These are phyloP conservation scores for Poeciliopsis turneri DNA, from an alignment of 2,797 vertebrate species.

Conservation along the genomic window DNA sequence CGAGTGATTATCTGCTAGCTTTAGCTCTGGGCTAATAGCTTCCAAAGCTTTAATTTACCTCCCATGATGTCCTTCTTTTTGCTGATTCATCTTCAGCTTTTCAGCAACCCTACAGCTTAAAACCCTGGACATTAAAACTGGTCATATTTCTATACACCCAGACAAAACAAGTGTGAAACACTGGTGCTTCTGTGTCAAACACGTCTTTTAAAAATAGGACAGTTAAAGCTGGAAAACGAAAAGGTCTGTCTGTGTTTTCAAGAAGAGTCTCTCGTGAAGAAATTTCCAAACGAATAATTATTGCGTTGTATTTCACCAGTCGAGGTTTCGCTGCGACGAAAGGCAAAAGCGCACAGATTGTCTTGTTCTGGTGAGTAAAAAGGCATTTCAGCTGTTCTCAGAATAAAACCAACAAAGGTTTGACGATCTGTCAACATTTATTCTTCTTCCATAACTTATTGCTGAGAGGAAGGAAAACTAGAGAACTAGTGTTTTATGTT, in stretches of 20 bases:
- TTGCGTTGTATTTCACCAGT: background rate
- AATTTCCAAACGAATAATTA: background rate
- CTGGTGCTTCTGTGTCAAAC: background rate
- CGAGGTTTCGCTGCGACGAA: background rate
- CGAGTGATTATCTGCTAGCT: background rate
- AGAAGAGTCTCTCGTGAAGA: too few relatives aligned
- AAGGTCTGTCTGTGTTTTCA: background rate
- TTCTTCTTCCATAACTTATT: conserved; percentile 22
- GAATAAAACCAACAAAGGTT: background rate
- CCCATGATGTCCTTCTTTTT: background rate
- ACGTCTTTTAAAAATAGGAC: background rate
- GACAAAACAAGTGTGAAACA: background rate
- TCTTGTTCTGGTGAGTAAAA: conserved; percentile 2
- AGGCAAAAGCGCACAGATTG: background rate
- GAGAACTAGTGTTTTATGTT: conserved; percentile 26
- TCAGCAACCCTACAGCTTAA: background rate
- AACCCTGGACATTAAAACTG: background rate
- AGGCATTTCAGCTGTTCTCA: conserved; percentile 3
- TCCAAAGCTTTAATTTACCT: background rate
- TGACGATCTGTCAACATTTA: background rate
- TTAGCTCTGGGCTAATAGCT: background rate
- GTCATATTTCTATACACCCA: background rate
- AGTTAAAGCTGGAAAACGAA: background rate
- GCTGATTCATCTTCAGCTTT: background rate
- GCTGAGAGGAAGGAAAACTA: conserved; percentile 1